Base-by-base conservation (phyloP, 2,888 invertebrate genomes). In the Drosophila diplacantha region DNA sequence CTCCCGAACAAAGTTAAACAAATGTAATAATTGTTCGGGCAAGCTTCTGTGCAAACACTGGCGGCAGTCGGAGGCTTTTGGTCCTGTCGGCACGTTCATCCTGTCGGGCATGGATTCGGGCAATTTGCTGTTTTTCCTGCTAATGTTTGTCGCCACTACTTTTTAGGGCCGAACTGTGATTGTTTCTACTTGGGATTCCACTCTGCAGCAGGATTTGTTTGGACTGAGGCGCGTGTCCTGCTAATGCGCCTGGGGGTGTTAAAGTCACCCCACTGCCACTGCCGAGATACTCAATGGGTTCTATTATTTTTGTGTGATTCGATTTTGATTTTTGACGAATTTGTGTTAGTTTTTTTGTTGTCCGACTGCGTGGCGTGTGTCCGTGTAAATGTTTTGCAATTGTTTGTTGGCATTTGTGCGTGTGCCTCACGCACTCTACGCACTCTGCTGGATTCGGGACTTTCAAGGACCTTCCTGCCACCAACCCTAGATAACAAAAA, bases 161-260 rank as follows among this genome's bases (percentile, higher is more conserved):
- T 82, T 78, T 70, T 39, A 63, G 69, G 69, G 55, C 60, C 64
- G 66, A 62, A 56, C 73, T 70, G 63, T 72, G 74, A 81, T 83
- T 83, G 72, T 78, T 78, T 81, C 73, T 60, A 69, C 69, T 71
- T 69, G 62, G 61, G 20, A 41, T 63, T 59, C 46, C 37, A 49
- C 44, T 44, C 26, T 22, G 43, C 16, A 39, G 39, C 60, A 11
- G 39, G 24, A 34, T 38, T 56, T 51, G 72, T 75, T 61, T 71
- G 56, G 66, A 58, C 50, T 18, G 55, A 24, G 84, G 39, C 82
- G 72, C 74, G 75, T 76, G 76, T 72, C 62, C 79, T 70, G 81
- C 86, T 83, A 84, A 84, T 84, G 76, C 73, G 85, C 87, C 86
- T 80, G 79, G 69, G 86, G 86, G 86, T 85, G 86, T 85, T 77